Evolutionary conservation across 2,888 invertebrate species (phyloP).

Genomic region (Epistrophe eligans): DNA sequence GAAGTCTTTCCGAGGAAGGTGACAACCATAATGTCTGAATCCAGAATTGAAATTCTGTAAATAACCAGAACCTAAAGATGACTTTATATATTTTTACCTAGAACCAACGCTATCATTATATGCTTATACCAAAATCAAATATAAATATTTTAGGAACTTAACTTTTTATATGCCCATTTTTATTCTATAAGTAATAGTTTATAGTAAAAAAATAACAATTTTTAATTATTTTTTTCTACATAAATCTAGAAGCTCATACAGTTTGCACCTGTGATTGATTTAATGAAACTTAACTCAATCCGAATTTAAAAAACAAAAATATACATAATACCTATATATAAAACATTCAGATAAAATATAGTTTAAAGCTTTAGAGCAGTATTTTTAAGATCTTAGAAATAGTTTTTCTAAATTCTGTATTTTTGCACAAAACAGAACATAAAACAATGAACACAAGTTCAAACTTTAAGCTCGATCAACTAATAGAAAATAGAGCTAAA

Average conservation of each 20-base stretch:
- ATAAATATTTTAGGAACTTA: neutral
- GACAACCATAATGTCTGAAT: slow-evolving; percentile 72
- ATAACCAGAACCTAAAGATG: slow-evolving; percentile 32
- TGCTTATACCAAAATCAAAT: neutral
- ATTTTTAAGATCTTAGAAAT: neutral
- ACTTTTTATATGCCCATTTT: slow-evolving; percentile 44
- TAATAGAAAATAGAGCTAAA: neutral
- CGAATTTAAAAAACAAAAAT: neutral
- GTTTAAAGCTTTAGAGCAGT: neutral
- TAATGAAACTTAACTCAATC: slow-evolving; percentile 59
- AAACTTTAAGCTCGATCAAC: neutral
- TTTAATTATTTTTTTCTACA: neutral
- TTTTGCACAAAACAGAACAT: neutral
- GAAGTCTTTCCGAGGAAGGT: slow-evolving; percentile 83
- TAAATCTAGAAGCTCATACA: slow-evolving; percentile 77
- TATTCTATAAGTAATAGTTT: slow-evolving; percentile 42
- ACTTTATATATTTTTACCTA: neutral
- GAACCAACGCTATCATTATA: slow-evolving; percentile 54
- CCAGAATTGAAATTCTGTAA: slow-evolving; percentile 48
- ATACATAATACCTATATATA: no score
- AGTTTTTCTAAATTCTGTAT: neutral
- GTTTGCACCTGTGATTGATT: slow-evolving; percentile 80
- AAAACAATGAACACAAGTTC: neutral
- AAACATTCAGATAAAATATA: neutral
- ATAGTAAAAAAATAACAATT: neutral